These are phyloP conservation scores for Ormyrus pomaceus DNA, from an alignment of 2,888 invertebrate genomes.

Conservation along the genomic window DNA sequence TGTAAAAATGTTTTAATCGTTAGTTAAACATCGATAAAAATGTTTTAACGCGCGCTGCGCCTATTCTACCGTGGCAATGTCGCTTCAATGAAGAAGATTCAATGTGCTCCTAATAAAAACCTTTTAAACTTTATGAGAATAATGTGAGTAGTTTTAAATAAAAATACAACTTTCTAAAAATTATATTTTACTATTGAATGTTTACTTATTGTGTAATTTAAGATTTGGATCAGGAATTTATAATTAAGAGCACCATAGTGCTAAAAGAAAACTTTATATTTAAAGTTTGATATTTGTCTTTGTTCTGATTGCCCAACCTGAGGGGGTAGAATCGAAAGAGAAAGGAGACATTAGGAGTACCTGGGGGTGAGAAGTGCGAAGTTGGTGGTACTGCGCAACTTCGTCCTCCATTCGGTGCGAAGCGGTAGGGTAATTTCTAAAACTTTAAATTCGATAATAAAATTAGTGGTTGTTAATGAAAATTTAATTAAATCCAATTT, in stretches of 20 bases:
- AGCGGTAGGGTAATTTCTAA: conserved; percentile 43
- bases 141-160: too few species aligned
- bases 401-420: conserved; percentile 12
- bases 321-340: conserved; percentile 30
- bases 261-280: conserved; percentile 11
- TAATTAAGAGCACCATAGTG: background rate
- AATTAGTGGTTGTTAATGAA: conserved; percentile 54
- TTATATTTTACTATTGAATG: too few species aligned
- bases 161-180: too few species aligned
- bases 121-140: too few species aligned
- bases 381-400: conserved; percentile 15
- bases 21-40: too few species aligned
- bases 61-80: too few species aligned
- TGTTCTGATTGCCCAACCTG: conserved; percentile 4
- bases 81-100: too few species aligned
- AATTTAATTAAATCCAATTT: conserved; percentile 54
- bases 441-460: conserved; percentile 53
- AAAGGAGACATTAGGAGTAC: conserved; percentile 40
- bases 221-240: background rate
- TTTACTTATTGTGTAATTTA: background rate
- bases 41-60: too few species aligned
- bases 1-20: too few species aligned
- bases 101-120: too few species aligned
- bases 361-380: conserved; percentile 40
- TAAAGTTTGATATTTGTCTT: conserved; percentile 33